phyloP scores from a whole-genome alignment of 2,888 invertebrate genomes.

The Parthenolecanium corni region DNA sequence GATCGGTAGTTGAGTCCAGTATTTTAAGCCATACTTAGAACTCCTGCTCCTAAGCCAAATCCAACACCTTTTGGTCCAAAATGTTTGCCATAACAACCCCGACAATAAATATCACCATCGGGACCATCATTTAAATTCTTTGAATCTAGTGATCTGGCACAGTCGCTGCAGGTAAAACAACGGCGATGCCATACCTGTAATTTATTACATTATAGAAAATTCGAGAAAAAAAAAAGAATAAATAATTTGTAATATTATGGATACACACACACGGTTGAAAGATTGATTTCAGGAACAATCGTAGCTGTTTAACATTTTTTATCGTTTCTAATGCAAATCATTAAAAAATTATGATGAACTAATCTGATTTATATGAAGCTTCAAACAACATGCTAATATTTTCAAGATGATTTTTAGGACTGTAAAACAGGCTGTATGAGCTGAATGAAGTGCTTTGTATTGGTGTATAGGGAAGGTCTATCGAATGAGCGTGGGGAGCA shows the following conservation, averaged over 20 bases:
- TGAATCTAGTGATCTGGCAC: slow-evolving; percentile 76
- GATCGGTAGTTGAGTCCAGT: no score
- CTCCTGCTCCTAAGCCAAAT: slow-evolving; percentile 82
- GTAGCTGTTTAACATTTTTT: no score
- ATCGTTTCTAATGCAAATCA: no score
- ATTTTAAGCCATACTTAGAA: slow-evolving; percentile 70
- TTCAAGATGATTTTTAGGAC: no score
- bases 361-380: no score
- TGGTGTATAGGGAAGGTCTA: no score
- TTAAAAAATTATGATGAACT: no score
- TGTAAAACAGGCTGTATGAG: no score
- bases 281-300: not conserved
- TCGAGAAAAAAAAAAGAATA: not conserved
- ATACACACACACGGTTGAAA: slow-evolving; percentile 2
- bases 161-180: slow-evolving; percentile 85
- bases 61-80: slow-evolving; percentile 83
- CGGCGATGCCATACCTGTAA: slow-evolving; percentile 69
- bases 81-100: slow-evolving; percentile 75
- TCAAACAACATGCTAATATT: no score
- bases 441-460: no score
- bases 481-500: no score
- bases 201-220: not conserved
- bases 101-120: slow-evolving; percentile 86
- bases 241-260: not conserved
- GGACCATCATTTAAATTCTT: slow-evolving; percentile 85